phyloP scores from a whole-genome alignment of 35 echinoderm and acorn worm genomes.

The Eucidaris tribuloides region DNA sequence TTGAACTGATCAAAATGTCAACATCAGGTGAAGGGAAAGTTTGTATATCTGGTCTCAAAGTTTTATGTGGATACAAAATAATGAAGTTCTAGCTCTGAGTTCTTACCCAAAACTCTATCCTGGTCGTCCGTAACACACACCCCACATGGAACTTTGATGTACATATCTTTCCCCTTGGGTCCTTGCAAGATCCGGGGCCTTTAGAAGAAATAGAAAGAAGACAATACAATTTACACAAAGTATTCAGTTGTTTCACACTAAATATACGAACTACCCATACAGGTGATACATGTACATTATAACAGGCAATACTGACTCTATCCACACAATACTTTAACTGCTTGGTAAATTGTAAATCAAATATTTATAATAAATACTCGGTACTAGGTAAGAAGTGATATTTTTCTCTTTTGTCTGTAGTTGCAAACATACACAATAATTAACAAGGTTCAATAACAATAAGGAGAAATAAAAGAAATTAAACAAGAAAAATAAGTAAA shows the following conservation, averaged over 20 bases:
- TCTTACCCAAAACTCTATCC: slow-evolving; percentile 67
- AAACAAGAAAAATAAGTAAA: no score
- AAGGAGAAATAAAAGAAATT: no score
- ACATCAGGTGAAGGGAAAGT: background rate
- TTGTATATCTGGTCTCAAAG: background rate
- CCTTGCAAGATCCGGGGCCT: slow-evolving; percentile 71
- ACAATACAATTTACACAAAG: background rate
- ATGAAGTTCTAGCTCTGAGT: background rate
- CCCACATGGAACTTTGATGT: slow-evolving; percentile 63
- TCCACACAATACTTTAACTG: no score
- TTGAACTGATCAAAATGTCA: background rate
- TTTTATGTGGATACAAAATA: background rate
- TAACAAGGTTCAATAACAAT: no score
- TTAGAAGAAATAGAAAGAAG: background rate
- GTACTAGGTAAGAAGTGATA: no score
- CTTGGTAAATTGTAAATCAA: no score
- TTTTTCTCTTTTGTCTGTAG: no score
- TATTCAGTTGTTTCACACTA: background rate
- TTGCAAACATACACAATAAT: no score
- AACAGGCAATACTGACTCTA: no score
- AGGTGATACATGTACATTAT: no score
- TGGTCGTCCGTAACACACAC: slow-evolving; percentile 74
- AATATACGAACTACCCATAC: no score
- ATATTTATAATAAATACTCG: no score
- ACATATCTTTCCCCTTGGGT: slow-evolving; percentile 43